Conservation (phyloP, 2,797 vertebrate genomes). For the Eleutherodactylus coqui region DNA sequence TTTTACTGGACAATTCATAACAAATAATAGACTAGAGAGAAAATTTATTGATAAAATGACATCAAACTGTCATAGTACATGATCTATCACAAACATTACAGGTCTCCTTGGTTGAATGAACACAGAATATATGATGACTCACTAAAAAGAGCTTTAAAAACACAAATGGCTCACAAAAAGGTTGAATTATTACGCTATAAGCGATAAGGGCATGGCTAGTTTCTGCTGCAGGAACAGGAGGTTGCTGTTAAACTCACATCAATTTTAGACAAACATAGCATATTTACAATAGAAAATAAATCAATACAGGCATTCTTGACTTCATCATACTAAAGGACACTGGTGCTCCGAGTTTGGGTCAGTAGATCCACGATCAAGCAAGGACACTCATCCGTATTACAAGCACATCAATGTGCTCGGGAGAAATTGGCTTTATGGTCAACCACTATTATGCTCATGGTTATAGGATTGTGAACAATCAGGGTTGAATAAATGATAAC, state of each 20-base stretch:
- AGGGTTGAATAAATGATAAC: too few species aligned
- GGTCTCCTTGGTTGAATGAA: conserved; percentile 43
- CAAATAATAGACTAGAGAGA: conserved; percentile 58
- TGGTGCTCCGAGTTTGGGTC: too few species aligned
- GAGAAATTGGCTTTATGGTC: too few species aligned
- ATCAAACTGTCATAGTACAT: conserved; percentile 54
- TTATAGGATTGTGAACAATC: too few species aligned
- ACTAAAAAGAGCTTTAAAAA: conserved; percentile 40
- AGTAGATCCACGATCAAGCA: too few species aligned
- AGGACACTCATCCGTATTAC: too few species aligned
- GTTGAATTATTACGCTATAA: conserved; percentile 44
- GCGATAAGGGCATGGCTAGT: conserved; percentile 4
- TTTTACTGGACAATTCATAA: conserved; percentile 59
- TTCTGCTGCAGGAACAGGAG: background rate
- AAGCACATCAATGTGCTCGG: too few species aligned
- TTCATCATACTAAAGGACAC: background rate
- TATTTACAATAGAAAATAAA: conserved; percentile 11
- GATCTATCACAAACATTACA: conserved; percentile 59
- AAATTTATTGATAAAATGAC: conserved; percentile 59
- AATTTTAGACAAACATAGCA: conserved; percentile 1
- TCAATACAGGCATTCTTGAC: too few species aligned
- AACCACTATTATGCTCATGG: too few species aligned
- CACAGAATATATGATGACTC: conserved; percentile 53
- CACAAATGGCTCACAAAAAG: conserved; percentile 34
- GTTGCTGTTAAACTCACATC: background rate